Evolutionary conservation across 2,888 invertebrate genomes (phyloP).

Genomic region (Bombyx huttoni): DNA sequence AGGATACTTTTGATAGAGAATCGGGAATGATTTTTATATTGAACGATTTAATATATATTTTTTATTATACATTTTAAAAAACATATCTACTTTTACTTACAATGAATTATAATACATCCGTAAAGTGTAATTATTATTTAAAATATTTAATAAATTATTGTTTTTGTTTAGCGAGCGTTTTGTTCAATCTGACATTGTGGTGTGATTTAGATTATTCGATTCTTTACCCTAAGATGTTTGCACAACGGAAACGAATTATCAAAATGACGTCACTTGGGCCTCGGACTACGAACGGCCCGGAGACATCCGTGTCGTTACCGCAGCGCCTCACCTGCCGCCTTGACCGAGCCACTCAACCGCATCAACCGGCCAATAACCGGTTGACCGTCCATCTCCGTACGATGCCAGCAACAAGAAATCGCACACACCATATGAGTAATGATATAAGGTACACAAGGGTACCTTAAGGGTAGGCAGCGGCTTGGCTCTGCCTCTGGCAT

Average conservation of each 20-base stretch:
- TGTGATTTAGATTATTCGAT: not conserved
- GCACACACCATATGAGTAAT: no score
- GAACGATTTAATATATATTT: not conserved
- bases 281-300: not conserved
- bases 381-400: constrained; percentile 16
- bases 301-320: constrained; percentile 8
- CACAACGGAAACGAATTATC: not conserved
- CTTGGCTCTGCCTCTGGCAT: no score
- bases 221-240: not conserved
- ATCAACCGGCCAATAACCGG: constrained; percentile 9
- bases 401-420: no score
- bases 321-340: constrained; percentile 30
- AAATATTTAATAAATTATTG: no score
- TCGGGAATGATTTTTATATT: not conserved
- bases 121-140: no score
- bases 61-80: not conserved
- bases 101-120: no score
- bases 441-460: no score
- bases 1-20: constrained; percentile 37
- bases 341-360: constrained; percentile 42
- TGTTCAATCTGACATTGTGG: no score
- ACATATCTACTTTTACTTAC: no score
- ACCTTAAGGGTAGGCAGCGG: no score
- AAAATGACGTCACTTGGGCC: not conserved
- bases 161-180: no score